Evolutionary conservation across 2,113 vertebrate species (phyloP).

Genomic region (Gila orcuttii): DNA sequence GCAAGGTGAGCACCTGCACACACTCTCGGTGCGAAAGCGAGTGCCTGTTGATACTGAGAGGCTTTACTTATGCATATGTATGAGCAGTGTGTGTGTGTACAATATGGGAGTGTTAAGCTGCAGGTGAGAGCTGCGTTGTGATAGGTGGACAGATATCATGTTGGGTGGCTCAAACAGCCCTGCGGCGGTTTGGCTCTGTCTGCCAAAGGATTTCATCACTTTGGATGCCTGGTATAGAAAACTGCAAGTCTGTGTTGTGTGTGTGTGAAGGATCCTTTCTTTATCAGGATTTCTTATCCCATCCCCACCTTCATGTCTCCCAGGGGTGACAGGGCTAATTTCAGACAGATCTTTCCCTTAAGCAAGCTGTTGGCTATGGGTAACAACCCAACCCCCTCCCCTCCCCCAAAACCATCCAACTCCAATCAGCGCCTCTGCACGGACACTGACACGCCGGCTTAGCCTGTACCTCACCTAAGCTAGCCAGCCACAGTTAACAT

Average conservation of each 20-base stretch:
- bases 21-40: background rate
- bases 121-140: slow-evolving; percentile 3
- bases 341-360: slow-evolving; percentile 76
- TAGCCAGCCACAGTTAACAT: slow-evolving; percentile 69
- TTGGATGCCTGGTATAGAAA: background rate
- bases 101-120: slow-evolving; percentile 20
- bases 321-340: slow-evolving; percentile 76
- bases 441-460: slow-evolving; percentile 58
- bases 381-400: slow-evolving; percentile 25
- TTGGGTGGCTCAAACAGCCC: slow-evolving; percentile 26
- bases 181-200: background rate
- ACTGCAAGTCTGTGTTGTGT: slow-evolving; percentile 20
- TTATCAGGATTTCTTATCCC: slow-evolving; percentile 70
- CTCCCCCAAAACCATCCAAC: slow-evolving; percentile 44
- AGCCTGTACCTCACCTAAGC: slow-evolving; percentile 64
- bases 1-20: slow-evolving; percentile 35
- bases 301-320: slow-evolving; percentile 62
- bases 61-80: slow-evolving; percentile 21
- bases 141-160: slow-evolving; percentile 25
- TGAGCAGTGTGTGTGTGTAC: slow-evolving; percentile 33
- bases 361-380: slow-evolving; percentile 64
- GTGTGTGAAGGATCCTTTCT: slow-evolving; percentile 48
- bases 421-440: slow-evolving; percentile 55
- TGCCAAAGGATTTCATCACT: slow-evolving; percentile 32
- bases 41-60: background rate